These are phyloP conservation scores for Clamator glandarius DNA, from an alignment of 2,797 vertebrate genomes.

Conservation along the genomic window DNA sequence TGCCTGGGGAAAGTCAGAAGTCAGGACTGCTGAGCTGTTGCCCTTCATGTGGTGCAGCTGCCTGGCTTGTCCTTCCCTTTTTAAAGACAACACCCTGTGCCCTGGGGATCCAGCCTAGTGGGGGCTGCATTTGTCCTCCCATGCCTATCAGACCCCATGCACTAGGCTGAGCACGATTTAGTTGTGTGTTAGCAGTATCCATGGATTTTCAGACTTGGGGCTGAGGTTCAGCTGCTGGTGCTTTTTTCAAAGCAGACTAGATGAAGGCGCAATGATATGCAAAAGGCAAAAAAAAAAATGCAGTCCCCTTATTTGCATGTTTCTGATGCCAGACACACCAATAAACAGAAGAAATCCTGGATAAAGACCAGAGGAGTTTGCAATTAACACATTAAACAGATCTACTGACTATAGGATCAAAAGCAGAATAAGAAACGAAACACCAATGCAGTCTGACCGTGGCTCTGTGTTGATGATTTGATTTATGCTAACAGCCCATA, in stretches of 20 bases:
- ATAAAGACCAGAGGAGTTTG: conserved; percentile 38
- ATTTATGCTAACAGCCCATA: not conserved
- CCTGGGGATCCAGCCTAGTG: not conserved
- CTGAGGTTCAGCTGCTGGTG: not conserved
- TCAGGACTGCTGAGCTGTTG: not conserved
- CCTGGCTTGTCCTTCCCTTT: not conserved
- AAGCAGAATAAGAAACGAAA: not conserved
- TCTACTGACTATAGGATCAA: not conserved
- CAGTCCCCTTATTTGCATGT: accelerated
- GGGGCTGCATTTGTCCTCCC: not conserved
- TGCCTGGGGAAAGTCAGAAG: not conserved
- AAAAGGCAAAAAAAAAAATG: not conserved
- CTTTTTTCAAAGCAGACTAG: not conserved
- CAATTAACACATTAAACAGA: conserved; percentile 16
- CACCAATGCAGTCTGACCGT: not conserved
- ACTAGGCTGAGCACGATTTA: accelerated
- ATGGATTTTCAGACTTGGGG: not conserved
- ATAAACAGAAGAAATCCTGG: not conserved
- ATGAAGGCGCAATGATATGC: accelerated
- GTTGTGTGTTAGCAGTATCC: not conserved
- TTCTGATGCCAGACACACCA: conserved; percentile 23
- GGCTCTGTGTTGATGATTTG: not conserved
- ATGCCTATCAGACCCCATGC: accelerated
- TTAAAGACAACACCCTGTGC: not conserved
- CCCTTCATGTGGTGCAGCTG: accelerated